Conservation (phyloP, 2,797 vertebrate genomes). For the Rhinogobio ventralis region DNA sequence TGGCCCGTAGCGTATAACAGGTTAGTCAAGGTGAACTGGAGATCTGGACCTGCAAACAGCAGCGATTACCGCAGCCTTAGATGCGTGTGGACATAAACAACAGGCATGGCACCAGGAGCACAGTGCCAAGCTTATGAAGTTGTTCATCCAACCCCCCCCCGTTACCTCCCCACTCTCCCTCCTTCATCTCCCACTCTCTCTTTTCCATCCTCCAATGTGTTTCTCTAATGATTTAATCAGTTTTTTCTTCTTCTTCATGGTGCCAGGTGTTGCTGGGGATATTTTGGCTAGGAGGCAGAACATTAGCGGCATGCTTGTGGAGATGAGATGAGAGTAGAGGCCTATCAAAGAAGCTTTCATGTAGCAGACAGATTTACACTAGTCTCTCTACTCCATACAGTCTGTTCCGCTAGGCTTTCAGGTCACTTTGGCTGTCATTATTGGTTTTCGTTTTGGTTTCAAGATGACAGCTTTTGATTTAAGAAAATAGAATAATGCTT, state of each 20-base stretch:
- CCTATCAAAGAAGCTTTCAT: slow-evolving; percentile 60
- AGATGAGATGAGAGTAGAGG: slow-evolving; percentile 65
- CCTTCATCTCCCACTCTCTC: slow-evolving; percentile 65
- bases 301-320: slow-evolving; percentile 52
- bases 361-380: slow-evolving; percentile 48
- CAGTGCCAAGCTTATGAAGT: slow-evolving; percentile 51
- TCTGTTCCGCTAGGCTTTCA: slow-evolving; percentile 39
- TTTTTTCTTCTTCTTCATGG: slow-evolving; percentile 67
- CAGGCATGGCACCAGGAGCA: slow-evolving; percentile 33
- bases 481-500: neutral
- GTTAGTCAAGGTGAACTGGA: slow-evolving; percentile 60
- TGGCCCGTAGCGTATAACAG: slow-evolving; percentile 43
- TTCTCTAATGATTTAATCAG: slow-evolving; percentile 71
- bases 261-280: slow-evolving; percentile 69
- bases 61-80: slow-evolving; percentile 61
- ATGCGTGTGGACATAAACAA: slow-evolving; percentile 46
- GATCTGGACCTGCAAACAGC: slow-evolving; percentile 63
- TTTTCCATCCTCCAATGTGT: slow-evolving; percentile 43
- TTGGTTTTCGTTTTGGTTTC: slow-evolving; percentile 10
- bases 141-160: slow-evolving; percentile 23
- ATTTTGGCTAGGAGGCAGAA: slow-evolving; percentile 67
- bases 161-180: slow-evolving; percentile 10
- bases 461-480: slow-evolving; percentile 4
- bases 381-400: slow-evolving; percentile 41
- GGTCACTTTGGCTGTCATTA: neutral